Base-by-base conservation (phyloP, 2,888 invertebrate genomes). In the Nomada flava region DNA sequence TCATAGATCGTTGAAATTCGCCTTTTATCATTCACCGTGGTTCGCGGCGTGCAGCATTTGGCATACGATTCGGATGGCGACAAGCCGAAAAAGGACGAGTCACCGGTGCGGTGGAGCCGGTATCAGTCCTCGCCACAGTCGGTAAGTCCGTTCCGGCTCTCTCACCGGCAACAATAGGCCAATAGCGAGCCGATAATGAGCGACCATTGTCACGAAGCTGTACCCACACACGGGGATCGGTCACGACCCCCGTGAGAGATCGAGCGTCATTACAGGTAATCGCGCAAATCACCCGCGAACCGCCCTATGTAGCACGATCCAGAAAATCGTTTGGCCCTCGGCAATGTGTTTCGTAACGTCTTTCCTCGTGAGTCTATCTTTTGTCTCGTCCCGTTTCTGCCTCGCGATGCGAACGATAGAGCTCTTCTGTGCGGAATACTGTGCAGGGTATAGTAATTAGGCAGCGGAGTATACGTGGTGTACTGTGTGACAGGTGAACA, bases 131-230 rank as follows among this genome's bases (percentile, higher is more conserved):
- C 88, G 88, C 88, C 88, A 85, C 89, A 88, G 88, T 88, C 73
- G 87, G 88, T 89, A 89, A 91, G 90, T 90, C 89, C 86, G 89
- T 90, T 91, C 90, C 89, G 90, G 90, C 91, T 91, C 91, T 90
- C 91, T 91, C 91, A 86, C 84, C 87, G 89, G 82, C 88, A 90
- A 93, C 92, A 92, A 93, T 93, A 90, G 93, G 92, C 93, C 92
- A 93, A 92, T 93, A 91, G 91, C 91, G 89, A 91, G 90, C 91
- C 92, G 92, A 92, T 92, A 92, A 92, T 92, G 91, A 91, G 90
- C 90, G 88, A 86, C 90, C 91, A 92, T 92, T 91, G 91, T 92
- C 90, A 85, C 83, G 83, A 82, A 77, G 91, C 88, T 86, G 89
- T 89, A 84, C 84, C 90, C 90, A 86, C 89, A 89, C 91, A 88